Percentiles rank a stretch among this genome's conserved stretches.
These are phyloP conservation scores for Oncorhynchus kisutch DNA, from an alignment of 2,113 vertebrate genomes.

Conservation along the genomic window DNA sequence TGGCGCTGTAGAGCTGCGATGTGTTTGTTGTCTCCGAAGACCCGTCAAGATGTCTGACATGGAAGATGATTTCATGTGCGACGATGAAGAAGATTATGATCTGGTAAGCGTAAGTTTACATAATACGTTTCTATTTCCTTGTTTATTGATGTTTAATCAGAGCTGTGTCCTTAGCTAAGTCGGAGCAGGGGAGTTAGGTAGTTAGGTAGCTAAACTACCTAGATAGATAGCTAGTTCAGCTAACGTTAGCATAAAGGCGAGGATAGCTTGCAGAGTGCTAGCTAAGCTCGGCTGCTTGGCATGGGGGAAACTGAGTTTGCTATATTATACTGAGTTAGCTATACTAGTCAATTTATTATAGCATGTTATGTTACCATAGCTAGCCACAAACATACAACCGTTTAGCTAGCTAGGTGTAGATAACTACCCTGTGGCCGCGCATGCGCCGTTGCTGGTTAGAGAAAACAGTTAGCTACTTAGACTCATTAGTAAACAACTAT, in stretches of 20 bases:
- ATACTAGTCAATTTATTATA: too few relatives aligned
- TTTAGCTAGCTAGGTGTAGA: not conserved
- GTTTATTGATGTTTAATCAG: too few relatives aligned
- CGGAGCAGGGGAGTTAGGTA: not conserved
- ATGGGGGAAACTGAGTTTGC: too few relatives aligned
- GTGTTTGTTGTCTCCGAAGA: slow-evolving; percentile 41
- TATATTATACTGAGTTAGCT: too few relatives aligned
- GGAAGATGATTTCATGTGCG: slow-evolving; percentile 99
- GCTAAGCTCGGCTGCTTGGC: too few relatives aligned
- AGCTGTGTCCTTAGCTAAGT: not conserved
- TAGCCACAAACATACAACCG: too few relatives aligned
- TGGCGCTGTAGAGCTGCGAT: slow-evolving; percentile 35
- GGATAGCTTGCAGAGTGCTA: slow-evolving; percentile 30
- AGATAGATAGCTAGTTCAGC: slow-evolving; percentile 5
- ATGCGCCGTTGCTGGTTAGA: not conserved
- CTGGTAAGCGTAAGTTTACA: slow-evolving; percentile 76
- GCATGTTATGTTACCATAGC: too few relatives aligned
- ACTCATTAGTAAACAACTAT: too few relatives aligned
- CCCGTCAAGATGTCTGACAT: slow-evolving; percentile 95
- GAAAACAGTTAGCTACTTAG: not conserved
- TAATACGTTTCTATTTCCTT: not conserved
- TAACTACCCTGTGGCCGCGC: not conserved
- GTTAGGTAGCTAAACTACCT: slow-evolving; percentile 5
- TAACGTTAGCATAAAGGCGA: slow-evolving; percentile 31
- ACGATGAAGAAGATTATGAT: slow-evolving; percentile 98